A percentile compares a stretch with the other conserved stretches of the same genome.
Evolutionary conservation across 1,140 invertebrate genomes (phyloP).

Genomic region (Danaus plexippus): DNA sequence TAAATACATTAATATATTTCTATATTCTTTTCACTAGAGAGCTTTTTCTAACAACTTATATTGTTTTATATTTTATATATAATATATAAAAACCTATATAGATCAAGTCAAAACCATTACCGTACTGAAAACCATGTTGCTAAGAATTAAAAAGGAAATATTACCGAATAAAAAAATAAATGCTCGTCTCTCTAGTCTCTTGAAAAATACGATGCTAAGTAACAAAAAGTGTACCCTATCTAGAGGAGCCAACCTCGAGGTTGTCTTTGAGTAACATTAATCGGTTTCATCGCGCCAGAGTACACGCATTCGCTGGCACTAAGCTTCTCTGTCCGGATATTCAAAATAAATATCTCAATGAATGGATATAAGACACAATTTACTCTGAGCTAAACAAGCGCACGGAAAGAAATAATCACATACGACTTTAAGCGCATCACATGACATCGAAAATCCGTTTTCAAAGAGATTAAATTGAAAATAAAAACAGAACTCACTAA

Average conservation of each 20-base stretch:
- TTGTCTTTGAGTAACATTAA: constrained; percentile 68
- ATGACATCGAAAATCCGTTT: constrained; percentile 10
- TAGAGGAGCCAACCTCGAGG: constrained; percentile 40
- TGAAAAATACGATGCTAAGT: constrained; percentile 61
- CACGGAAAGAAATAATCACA: no score
- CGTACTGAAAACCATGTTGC: no score
- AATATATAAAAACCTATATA: no score
- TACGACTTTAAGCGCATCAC: constrained; percentile 13
- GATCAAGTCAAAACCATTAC: no score
- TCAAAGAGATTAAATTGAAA: constrained; percentile 1
- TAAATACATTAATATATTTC: no score
- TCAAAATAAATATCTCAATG: no score
- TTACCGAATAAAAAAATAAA: constrained; percentile 16
- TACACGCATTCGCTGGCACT: not conserved
- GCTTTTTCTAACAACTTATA: no score
- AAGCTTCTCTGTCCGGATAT: no score
- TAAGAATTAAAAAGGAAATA: constrained; percentile 24
- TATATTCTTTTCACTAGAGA: no score
- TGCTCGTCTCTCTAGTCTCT: constrained; percentile 24
- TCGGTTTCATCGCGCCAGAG: constrained; percentile 38
- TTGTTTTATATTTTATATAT: no score
- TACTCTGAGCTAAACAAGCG: no score
- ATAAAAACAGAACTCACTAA: not conserved
- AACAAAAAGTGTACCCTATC: constrained; percentile 64
- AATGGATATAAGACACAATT: no score